phyloP scores from a whole-genome alignment of 2,797 vertebrate genomes.

The Sphenopsis melanotis region DNA sequence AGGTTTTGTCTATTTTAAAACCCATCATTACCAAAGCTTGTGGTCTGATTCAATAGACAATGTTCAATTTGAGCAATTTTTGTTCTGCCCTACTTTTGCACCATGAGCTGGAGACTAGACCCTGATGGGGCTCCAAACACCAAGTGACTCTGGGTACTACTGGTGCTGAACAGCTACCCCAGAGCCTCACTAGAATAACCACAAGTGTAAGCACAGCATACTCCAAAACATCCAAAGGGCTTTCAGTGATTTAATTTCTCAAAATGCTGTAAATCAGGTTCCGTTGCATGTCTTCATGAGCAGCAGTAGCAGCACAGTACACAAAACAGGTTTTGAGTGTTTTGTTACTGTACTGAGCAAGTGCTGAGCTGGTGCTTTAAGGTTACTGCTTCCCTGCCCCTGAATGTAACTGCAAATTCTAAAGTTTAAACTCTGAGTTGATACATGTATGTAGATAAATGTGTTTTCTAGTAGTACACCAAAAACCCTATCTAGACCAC shows the following conservation, averaged over 20 bases:
- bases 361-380: neutral
- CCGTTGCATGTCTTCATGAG: neutral
- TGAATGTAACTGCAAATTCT: neutral
- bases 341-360: neutral
- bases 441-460: neutral
- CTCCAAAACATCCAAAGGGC: neutral
- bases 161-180: neutral
- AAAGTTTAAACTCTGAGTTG: neutral
- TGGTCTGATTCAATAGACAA: rapidly evolving
- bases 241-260: neutral
- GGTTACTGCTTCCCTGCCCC: neutral
- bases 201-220: neutral
- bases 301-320: neutral
- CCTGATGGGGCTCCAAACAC: neutral
- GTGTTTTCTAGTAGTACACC: neutral
- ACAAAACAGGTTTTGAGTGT: neutral
- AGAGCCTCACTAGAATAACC: neutral
- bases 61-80: neutral
- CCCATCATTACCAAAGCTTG: neutral
- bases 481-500: neutral
- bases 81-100: neutral
- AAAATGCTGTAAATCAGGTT: neutral
- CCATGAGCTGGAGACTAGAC: neutral
- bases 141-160: neutral
- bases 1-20: neutral